Evolutionary conservation across 2,888 invertebrate genomes (phyloP).

Genomic region (Dryomyza anilis): DNA sequence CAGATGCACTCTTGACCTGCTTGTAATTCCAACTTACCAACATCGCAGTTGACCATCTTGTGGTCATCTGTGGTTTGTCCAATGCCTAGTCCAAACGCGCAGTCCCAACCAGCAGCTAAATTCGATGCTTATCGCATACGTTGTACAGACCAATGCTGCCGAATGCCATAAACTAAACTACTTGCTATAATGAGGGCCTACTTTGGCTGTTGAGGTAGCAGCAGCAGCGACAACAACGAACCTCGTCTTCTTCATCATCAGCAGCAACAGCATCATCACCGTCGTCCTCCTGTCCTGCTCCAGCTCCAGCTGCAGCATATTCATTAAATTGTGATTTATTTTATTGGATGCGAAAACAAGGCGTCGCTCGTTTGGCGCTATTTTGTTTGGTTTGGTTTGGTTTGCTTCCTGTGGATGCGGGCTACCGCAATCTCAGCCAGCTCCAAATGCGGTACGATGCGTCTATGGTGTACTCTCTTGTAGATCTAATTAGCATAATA

Average conservation of each 20-base stretch:
- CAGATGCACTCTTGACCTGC: conserved; percentile 9
- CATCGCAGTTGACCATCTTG: conserved; percentile 3
- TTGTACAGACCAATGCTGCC: not conserved
- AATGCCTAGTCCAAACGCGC: too few species aligned
- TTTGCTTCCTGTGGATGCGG: not conserved
- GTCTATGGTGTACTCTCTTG: not conserved
- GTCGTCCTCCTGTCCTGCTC: not conserved
- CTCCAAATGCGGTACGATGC: not conserved
- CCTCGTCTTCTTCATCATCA: too few species aligned
- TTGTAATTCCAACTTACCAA: not conserved
- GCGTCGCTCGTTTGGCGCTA: too few species aligned
- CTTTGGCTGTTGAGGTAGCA: not conserved
- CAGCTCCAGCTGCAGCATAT: not conserved
- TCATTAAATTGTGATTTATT: conserved; percentile 23
- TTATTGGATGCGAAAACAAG: conserved; percentile 9
- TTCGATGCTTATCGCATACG: not conserved
- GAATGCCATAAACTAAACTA: not conserved
- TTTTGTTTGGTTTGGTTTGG: too few species aligned
- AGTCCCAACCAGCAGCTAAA: too few species aligned
- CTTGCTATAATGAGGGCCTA: not conserved
- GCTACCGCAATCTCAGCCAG: not conserved
- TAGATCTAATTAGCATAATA: conserved; percentile 19
- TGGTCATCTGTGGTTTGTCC: not conserved
- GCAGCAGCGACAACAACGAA: too few species aligned
- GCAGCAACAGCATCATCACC: not conserved